Percentiles rank a stretch among this genome's conserved stretches.
Conservation (phyloP, 2,113 vertebrate genomes). For the Okapia johnstoni region DNA sequence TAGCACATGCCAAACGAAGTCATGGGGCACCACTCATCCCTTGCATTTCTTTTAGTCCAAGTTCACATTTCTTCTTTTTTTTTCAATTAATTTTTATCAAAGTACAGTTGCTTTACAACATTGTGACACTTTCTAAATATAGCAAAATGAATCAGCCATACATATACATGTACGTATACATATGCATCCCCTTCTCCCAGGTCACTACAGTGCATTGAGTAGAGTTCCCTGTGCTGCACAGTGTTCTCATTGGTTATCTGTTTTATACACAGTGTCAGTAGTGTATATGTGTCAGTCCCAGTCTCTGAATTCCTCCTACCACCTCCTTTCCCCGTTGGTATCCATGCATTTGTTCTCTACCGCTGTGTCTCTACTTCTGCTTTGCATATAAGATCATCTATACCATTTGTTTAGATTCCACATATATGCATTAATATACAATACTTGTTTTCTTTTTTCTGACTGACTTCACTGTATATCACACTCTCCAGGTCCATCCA, state of each 20-base stretch:
- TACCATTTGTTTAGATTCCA: background rate
- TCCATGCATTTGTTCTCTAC: background rate
- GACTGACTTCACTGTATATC: background rate
- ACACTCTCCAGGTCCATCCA: background rate
- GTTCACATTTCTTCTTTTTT: background rate
- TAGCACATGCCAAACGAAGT: background rate
- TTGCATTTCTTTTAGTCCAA: background rate
- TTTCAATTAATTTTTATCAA: background rate
- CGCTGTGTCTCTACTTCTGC: background rate
- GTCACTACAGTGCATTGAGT: background rate
- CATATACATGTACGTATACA: background rate
- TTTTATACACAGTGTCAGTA: background rate
- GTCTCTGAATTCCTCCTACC: background rate
- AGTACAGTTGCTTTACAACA: background rate
- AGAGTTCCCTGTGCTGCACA: background rate
- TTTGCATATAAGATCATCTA: background rate
- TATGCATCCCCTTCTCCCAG: background rate
- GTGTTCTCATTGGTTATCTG: background rate
- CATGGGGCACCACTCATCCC: background rate
- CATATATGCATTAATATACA: background rate
- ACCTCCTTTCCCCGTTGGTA: background rate
- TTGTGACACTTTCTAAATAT: background rate
- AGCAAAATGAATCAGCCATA: background rate
- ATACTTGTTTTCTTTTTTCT: background rate
- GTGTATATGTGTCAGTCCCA: background rate